Conservation (phyloP, 2,888 invertebrate genomes). For the Teleogryllus oceanicus region DNA sequence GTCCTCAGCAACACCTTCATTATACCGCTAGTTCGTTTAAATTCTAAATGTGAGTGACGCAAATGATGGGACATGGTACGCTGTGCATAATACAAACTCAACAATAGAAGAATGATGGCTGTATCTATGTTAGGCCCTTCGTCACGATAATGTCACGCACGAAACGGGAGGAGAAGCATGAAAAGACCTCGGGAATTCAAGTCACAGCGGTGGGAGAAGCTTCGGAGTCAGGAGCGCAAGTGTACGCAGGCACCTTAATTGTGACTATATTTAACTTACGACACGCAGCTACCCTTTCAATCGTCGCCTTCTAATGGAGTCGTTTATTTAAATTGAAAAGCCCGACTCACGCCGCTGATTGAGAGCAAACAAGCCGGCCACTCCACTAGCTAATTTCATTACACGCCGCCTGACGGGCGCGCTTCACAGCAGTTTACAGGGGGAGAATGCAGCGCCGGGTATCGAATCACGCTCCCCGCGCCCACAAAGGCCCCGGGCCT, state of each 20-base stretch:
- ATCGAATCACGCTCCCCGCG: not conserved
- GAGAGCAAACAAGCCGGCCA: slow-evolving; percentile 7
- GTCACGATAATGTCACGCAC: too few relatives aligned
- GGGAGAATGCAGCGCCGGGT: not conserved
- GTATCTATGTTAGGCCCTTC: too few relatives aligned
- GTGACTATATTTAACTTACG: not conserved
- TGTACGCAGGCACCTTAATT: not conserved
- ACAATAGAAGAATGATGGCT: too few relatives aligned
- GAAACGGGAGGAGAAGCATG: too few relatives aligned
- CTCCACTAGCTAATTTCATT: slow-evolving; percentile 18
- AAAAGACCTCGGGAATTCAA: too few relatives aligned
- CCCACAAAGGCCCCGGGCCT: not conserved
- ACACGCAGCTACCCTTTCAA: not conserved
- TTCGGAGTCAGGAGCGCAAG: too few relatives aligned
- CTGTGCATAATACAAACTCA: too few relatives aligned
- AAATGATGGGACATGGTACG: too few relatives aligned
- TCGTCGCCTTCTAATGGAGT: not conserved
- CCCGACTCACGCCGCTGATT: not conserved
- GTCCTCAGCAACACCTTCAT: too few relatives aligned
- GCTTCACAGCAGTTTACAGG: not conserved
- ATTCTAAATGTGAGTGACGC: too few relatives aligned
- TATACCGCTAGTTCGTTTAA: too few relatives aligned
- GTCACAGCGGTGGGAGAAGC: too few relatives aligned
- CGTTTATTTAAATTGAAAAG: slow-evolving; percentile 18
- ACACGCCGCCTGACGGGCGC: slow-evolving; percentile 5